Evolutionary conservation across 2,797 vertebrate species (phyloP).

Genomic region (Valencia hispanica): DNA sequence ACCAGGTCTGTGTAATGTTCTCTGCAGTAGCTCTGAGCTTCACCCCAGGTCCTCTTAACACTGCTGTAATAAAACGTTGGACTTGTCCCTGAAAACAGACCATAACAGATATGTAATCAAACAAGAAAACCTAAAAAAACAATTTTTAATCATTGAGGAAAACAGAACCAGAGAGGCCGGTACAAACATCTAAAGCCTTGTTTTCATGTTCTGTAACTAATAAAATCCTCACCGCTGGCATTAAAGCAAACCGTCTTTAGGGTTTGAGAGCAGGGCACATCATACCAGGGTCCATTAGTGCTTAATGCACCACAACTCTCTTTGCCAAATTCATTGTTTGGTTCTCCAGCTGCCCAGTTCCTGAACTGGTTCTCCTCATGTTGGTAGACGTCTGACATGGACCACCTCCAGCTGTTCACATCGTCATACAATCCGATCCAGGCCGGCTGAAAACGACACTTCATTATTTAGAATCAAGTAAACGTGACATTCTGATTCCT

Average conservation of each 20-base stretch:
- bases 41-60: neutral
- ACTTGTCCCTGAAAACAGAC: neutral
- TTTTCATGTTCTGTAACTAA: too few species aligned
- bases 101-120: neutral
- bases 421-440: conserved; percentile 6
- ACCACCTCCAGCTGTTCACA: neutral
- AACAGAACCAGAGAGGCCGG: neutral
- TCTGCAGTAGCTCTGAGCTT: conserved; percentile 1
- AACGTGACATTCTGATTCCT: too few species aligned
- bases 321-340: neutral
- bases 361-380: neutral
- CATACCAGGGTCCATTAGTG: neutral
- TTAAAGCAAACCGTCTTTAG: neutral
- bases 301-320: neutral
- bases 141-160: neutral
- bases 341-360: neutral
- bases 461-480: too few species aligned
- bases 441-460: neutral
- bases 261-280: neutral
- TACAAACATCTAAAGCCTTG: neutral
- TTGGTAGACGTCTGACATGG: neutral
- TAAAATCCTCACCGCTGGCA: neutral
- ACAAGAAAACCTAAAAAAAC: neutral
- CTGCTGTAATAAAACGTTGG: neutral
- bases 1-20: conserved; percentile 16